Percentiles rank a stretch among this genome's conserved stretches.
phyloP scores from a whole-genome alignment of 37 sponge, comb jelly and placozoan species.

The Agelas oroides region DNA sequence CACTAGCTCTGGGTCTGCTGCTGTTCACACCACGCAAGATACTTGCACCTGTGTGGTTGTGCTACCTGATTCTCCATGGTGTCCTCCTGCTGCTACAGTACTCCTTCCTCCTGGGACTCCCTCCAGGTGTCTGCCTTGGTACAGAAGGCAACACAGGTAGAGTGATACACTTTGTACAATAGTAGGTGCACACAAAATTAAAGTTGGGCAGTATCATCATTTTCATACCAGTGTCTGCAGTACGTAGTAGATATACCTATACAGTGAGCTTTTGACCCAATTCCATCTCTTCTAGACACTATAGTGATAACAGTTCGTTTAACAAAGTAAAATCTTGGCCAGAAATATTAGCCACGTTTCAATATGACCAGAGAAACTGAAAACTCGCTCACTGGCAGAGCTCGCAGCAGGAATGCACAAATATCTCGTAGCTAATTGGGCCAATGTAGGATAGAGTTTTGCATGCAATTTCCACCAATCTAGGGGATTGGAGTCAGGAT shows the following conservation, averaged over 20 bases:
- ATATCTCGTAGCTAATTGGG: constrained; percentile 19
- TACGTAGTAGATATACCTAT: no score
- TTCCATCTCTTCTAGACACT: no score
- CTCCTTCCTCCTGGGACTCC: constrained; percentile 47
- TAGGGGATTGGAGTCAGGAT: constrained; percentile 30
- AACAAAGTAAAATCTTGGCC: no score
- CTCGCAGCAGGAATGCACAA: constrained; percentile 19
- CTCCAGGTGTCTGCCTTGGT: constrained; percentile 36
- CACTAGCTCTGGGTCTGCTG: constrained; percentile 30
- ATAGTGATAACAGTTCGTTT: no score
- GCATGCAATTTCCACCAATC: constrained; percentile 23
- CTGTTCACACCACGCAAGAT: constrained; percentile 27
- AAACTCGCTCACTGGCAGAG: constrained; percentile 15
- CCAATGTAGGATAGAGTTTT: not conserved
- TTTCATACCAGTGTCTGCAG: no score
- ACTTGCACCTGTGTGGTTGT: constrained; percentile 37
- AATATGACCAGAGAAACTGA: constrained; percentile 27
- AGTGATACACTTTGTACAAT: not conserved
- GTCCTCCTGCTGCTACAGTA: constrained; percentile 55
- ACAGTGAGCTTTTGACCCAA: no score
- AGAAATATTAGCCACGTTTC: constrained; percentile 2
- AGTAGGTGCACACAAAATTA: not conserved
- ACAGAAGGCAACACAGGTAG: not conserved
- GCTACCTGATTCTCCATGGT: constrained; percentile 50
- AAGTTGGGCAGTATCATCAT: not conserved